These are phyloP conservation scores for Austrofundulus limnaeus DNA, from an alignment of 2,113 vertebrate genomes.

Conservation along the genomic window DNA sequence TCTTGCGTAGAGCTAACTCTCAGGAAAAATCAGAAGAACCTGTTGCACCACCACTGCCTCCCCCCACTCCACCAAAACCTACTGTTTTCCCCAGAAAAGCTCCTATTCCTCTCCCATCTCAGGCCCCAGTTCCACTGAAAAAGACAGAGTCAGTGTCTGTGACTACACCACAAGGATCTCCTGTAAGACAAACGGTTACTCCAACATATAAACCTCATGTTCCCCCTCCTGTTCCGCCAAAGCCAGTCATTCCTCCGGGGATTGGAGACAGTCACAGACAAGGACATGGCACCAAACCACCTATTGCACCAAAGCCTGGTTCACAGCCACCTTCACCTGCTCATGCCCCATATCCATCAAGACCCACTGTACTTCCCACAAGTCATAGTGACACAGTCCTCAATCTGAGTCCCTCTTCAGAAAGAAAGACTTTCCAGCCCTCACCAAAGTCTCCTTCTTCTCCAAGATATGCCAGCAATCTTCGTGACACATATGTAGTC, in stretches of 20 bases:
- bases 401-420: constrained; percentile 87
- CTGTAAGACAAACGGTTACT: constrained; percentile 71
- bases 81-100: constrained; percentile 86
- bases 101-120: constrained; percentile 77
- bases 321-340: constrained; percentile 79
- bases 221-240: constrained; percentile 94
- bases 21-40: constrained; percentile 83
- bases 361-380: constrained; percentile 80
- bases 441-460: constrained; percentile 92
- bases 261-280: constrained; percentile 86
- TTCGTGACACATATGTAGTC: constrained; percentile 93
- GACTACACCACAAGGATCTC: constrained; percentile 62
- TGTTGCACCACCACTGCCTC: constrained; percentile 85
- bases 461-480: constrained; percentile 85
- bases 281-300: constrained; percentile 84
- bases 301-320: constrained; percentile 89
- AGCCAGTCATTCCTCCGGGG: constrained; percentile 88
- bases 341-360: constrained; percentile 75
- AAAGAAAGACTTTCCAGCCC: constrained; percentile 79
- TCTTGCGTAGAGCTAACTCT: constrained; percentile 84
- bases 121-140: constrained; percentile 56
- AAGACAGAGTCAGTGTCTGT: constrained; percentile 66
- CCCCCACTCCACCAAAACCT: constrained; percentile 89
- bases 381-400: constrained; percentile 79
- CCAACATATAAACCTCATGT: constrained; percentile 79